A percentile compares a stretch with the other conserved stretches of the same genome.
Conservation (phyloP, 2,888 invertebrate species). For the Idaea aversata region DNA sequence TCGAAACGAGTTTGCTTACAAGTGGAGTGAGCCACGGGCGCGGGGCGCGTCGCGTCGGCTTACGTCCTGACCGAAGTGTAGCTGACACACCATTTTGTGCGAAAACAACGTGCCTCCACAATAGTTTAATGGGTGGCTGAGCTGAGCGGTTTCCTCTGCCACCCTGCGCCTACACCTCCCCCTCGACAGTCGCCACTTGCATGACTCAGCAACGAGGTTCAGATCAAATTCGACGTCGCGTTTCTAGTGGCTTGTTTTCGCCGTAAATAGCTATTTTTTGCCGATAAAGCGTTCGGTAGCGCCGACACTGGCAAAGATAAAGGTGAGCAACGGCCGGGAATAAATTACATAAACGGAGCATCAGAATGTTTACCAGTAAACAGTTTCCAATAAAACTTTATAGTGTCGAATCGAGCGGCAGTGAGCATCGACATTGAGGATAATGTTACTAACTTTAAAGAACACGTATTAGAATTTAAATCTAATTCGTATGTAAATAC, state of each 20-base stretch:
- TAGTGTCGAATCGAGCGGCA: slow-evolving; percentile 25
- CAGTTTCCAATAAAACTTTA: slow-evolving; percentile 53
- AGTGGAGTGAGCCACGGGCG: slow-evolving; percentile 29
- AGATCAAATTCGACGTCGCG: slow-evolving; percentile 72
- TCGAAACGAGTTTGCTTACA: slow-evolving; percentile 30
- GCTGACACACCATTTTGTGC: slow-evolving; percentile 68
- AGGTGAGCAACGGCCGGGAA: slow-evolving; percentile 47
- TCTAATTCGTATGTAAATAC: slow-evolving; percentile 16
- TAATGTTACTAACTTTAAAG: neutral
- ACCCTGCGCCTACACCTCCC: slow-evolving; percentile 27
- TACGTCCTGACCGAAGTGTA: slow-evolving; percentile 42
- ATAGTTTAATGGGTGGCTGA: slow-evolving; percentile 73
- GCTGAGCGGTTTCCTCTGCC: slow-evolving; percentile 54
- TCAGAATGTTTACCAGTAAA: slow-evolving; percentile 36
- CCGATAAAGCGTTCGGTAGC: slow-evolving; percentile 60
- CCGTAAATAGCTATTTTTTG: slow-evolving; percentile 58
- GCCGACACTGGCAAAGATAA: slow-evolving; percentile 54
- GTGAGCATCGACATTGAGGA: slow-evolving; percentile 36
- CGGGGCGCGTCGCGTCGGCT: slow-evolving; percentile 39
- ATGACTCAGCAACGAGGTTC: slow-evolving; percentile 70
- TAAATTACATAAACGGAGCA: slow-evolving; percentile 41
- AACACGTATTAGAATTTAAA: slow-evolving; percentile 20
- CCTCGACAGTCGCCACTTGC: slow-evolving; percentile 53
- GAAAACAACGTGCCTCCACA: slow-evolving; percentile 74
- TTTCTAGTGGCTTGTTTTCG: slow-evolving; percentile 67